Base-by-base conservation (phyloP, 2,888 invertebrate species). In the Archips crataeganus region DNA sequence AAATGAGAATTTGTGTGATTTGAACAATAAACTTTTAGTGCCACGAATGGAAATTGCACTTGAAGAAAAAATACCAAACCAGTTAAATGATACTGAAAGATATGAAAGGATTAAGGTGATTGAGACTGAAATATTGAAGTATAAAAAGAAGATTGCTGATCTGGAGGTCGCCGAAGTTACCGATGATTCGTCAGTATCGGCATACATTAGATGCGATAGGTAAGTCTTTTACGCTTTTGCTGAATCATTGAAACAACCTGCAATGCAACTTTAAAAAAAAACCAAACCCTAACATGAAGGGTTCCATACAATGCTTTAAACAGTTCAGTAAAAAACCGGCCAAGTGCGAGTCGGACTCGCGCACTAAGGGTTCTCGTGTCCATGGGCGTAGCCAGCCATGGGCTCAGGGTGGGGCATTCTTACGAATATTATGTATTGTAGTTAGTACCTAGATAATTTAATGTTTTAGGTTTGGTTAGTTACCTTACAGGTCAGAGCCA, bases 161-260 rank as follows among this genome's bases (percentile, higher is more conserved):
- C 75, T 86, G n/a, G 90, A 90, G 49, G 76, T 84, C 36, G 9
- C 70, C 42, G 89, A 88, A 77, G 90, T 91, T 2, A 64, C 57
- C 13, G 42, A 72, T 45, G 83, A 89, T 76, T 71, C 70, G 67
- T 39, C 13, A 0, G 34, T 45, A 11, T 89, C 88, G 45, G 85
- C 87, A 6, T 89, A 88, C 74, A 66, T 88, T 42, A 47, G 73
- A 60, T 77, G 84, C 80, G 84, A 86, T 75, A 79, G 70, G 88
- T 88, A 79, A 81, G 85, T 80, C n/a, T 47, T 61, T 42, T 4
- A 66, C 23, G 51, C 36, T 9, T 63, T 42, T 23, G 2, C 9
- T 23, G 8, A 54, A 54, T 15, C 23, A 8, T 11, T 9, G n/a
- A 62, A 2, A 36, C 23, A 15, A 42, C 4, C 13, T 51, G 51